Evolutionary conservation across 2,888 invertebrate genomes (phyloP), one percentile per base, ranked within the genome.

Genomic region (Piscicola geometra): DNA sequence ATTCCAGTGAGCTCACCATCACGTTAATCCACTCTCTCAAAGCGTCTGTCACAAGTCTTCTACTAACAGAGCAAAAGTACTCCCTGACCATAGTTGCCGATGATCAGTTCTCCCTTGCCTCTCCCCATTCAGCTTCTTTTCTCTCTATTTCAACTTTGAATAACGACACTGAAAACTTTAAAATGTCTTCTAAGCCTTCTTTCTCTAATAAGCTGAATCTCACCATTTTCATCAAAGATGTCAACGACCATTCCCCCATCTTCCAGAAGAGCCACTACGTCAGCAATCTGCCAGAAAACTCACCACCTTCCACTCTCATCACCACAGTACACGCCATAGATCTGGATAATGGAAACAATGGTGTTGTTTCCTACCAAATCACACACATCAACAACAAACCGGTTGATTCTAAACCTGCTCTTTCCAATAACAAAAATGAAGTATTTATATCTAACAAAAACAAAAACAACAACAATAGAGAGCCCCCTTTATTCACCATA

Each of bases 321-420:
- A 25, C n/a, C 5, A 56, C 3, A 21, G 60, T 56, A 3, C 60
- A 56, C 5, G 60, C 60, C 60, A 25, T n/a, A 21, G 60, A 56
- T n/a, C 60, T 56, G n/a, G 60, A 56, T n/a, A 56, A 56, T 25
- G 60, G 60, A 5, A 25, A 15, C 60, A 56, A 56, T 25, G 60
- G 60, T 15, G 60, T 25, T 3, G n/a, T 56, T 15, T 15, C 60
- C 21, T 56, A 56, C n/a, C 60, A 56, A 9, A 56, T 56, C 60
- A 21, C 25, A 3, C n/a, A 9, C 25, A 56, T 56, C 60, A 56
- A 56, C 60, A 56, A 56, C 21, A 56, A 56, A 21, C 60, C 60
- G 3, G 41, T 41, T 41, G 41, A 41, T 41, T n/a, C n/a, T n/a
- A n/a, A n/a, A n/a, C n/a, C n/a, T n/a, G n/a, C n/a, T n/a, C n/a